A percentile compares a stretch with the other conserved stretches of the same genome.
Evolutionary conservation across 2,888 invertebrate genomes (phyloP).

Genomic region (Koerneria pararmatus): DNA sequence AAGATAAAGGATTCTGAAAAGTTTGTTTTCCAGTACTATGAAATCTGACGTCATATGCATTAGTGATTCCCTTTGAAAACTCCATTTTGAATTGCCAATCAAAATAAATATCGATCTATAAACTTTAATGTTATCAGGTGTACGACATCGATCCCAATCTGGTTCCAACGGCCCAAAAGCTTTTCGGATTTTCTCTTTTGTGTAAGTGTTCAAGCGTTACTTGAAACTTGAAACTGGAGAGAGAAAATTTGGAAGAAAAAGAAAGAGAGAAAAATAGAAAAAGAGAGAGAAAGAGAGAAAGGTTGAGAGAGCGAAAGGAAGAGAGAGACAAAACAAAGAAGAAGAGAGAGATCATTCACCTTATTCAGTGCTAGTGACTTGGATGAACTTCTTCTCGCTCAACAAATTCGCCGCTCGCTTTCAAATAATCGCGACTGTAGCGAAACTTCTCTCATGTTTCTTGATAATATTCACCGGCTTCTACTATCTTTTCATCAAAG

Average conservation of each 20-base stretch:
- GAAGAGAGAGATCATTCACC: not conserved
- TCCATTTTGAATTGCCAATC: too few relatives aligned
- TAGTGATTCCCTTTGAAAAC: too few relatives aligned
- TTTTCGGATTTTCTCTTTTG: constrained; percentile 54
- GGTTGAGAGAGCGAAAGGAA: too few relatives aligned
- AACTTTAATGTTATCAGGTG: constrained; percentile 40
- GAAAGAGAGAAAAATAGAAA: too few relatives aligned
- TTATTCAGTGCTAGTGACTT: constrained; percentile 51
- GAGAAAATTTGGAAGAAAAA: too few relatives aligned
- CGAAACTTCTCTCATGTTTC: constrained; percentile 44
- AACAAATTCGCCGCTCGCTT: constrained; percentile 53
- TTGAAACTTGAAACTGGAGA: not conserved
- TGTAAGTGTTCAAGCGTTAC: constrained; percentile 43
- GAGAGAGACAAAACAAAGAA: not conserved
- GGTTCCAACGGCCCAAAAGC: constrained; percentile 49
- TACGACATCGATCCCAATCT: constrained; percentile 48
- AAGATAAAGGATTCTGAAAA: too few relatives aligned
- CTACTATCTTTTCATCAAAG: constrained; percentile 54
- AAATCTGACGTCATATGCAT: too few relatives aligned
- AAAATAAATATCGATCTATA: too few relatives aligned
- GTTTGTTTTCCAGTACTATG: too few relatives aligned
- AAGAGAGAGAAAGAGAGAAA: too few relatives aligned
- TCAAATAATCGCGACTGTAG: constrained; percentile 56
- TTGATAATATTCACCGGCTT: constrained; percentile 56
- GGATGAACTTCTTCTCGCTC: constrained; percentile 59